Conservation (phyloP, 2,797 vertebrate species). For the Gymnothorax reevesii region DNA sequence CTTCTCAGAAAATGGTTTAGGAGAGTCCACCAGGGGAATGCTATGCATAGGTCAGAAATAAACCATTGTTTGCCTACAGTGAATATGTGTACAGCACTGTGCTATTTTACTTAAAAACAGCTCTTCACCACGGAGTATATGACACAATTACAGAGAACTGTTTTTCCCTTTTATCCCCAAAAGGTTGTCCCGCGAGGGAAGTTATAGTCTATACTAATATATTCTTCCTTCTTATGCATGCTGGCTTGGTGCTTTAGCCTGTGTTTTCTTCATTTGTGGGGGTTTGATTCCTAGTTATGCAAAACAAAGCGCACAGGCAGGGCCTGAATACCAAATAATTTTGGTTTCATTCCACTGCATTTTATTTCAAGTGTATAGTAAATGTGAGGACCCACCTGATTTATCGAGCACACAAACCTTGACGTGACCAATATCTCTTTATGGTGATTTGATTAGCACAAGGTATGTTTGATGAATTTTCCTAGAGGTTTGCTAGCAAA, state of each 20-base stretch:
- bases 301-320: background rate
- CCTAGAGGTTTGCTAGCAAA: background rate
- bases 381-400: background rate
- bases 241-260: background rate
- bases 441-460: background rate
- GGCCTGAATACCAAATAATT: background rate
- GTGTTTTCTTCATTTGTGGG: background rate
- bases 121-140: background rate
- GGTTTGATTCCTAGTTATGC: background rate
- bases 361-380: background rate
- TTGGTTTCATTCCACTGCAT: background rate
- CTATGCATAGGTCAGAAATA: background rate
- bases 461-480: background rate
- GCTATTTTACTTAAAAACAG: background rate
- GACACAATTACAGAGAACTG: background rate
- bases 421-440: conserved; percentile 6
- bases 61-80: background rate
- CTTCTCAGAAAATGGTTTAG: background rate
- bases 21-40: background rate
- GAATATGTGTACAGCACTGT: background rate
- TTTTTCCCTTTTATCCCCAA: background rate
- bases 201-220: background rate
- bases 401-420: background rate
- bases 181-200: background rate
- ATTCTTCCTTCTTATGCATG: background rate